Evolutionary conservation across 2,797 vertebrate species (phyloP).

Genomic region (Australoheros facetus): DNA sequence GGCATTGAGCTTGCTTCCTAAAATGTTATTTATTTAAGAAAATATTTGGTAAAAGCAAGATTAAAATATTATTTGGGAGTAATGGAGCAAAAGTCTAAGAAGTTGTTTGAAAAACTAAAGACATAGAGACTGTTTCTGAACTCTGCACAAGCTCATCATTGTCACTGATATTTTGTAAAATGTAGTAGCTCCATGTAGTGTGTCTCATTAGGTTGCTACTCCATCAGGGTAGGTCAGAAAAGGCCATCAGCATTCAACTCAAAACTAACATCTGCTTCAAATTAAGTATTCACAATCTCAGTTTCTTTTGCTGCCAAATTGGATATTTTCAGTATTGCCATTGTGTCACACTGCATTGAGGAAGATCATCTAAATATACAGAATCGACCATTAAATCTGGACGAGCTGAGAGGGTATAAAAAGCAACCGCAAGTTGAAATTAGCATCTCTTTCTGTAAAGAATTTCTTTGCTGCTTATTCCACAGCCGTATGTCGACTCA

Average conservation of each 20-base stretch:
- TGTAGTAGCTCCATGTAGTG: conserved; percentile 2
- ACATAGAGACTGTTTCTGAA: conserved; percentile 12
- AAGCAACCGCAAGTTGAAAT: not conserved
- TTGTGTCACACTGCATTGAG: conserved; percentile 39
- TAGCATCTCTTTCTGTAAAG: not conserved
- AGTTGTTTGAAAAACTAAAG: not conserved
- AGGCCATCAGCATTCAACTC: conserved; percentile 9
- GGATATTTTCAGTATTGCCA: not conserved
- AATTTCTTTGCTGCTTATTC: not conserved
- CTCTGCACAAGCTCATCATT: conserved; percentile 2
- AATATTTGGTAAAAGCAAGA: not conserved
- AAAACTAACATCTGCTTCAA: conserved; percentile 8
- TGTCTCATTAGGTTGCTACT: conserved; percentile 19
- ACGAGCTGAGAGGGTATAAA: not conserved
- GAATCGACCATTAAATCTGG: conserved; percentile 12
- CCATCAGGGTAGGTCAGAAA: not conserved
- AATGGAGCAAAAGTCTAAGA: not conserved
- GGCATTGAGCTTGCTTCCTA: not conserved
- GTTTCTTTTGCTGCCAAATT: conserved; percentile 24
- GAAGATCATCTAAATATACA: conserved; percentile 21
- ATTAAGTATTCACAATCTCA: not conserved
- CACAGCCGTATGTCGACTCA: not conserved
- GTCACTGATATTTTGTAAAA: conserved; percentile 15
- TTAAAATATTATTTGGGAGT: not conserved
- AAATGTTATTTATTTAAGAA: not conserved